Conservation (phyloP, 2,888 invertebrate genomes). For the Drosophila paranaensis region DNA sequence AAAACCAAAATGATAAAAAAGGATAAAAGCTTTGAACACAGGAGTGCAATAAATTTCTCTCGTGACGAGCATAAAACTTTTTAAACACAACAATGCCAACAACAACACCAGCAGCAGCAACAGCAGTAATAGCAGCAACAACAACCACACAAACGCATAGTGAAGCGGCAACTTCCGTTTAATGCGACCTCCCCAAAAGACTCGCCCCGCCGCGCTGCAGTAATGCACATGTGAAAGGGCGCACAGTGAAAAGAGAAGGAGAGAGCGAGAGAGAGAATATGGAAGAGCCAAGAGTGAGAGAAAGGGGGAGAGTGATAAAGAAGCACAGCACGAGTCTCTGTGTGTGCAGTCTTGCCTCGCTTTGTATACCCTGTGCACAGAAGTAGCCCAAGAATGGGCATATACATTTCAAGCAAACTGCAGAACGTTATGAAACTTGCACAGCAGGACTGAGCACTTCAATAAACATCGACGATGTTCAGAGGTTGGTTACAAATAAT, state of each 20-base stretch:
- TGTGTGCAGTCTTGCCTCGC: slow-evolving; percentile 52
- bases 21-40: slow-evolving; percentile 82
- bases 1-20: slow-evolving; percentile 70
- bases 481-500: too few species aligned
- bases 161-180: slow-evolving; percentile 80
- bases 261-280: not conserved
- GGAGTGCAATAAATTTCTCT: slow-evolving; percentile 83
- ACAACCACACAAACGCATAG: slow-evolving; percentile 64
- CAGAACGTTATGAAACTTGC: too few species aligned
- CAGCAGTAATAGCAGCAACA: slow-evolving; percentile 28
- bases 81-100: slow-evolving; percentile 76
- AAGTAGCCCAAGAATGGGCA: not conserved
- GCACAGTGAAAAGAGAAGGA: slow-evolving; percentile 12
- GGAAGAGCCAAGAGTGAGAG: not conserved
- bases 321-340: slow-evolving; percentile 25
- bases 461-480: too few species aligned
- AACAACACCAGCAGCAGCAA: slow-evolving; percentile 32
- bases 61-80: slow-evolving; percentile 83
- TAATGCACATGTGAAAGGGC: slow-evolving; percentile 72
- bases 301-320: slow-evolving; percentile 6
- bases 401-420: not conserved
- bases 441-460: too few species aligned
- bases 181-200: slow-evolving; percentile 58
- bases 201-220: slow-evolving; percentile 26
- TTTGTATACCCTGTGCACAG: slow-evolving; percentile 43